Base-by-base conservation (phyloP, 92 coral and sea anemone species). In the Palythoa caribaeorum region DNA sequence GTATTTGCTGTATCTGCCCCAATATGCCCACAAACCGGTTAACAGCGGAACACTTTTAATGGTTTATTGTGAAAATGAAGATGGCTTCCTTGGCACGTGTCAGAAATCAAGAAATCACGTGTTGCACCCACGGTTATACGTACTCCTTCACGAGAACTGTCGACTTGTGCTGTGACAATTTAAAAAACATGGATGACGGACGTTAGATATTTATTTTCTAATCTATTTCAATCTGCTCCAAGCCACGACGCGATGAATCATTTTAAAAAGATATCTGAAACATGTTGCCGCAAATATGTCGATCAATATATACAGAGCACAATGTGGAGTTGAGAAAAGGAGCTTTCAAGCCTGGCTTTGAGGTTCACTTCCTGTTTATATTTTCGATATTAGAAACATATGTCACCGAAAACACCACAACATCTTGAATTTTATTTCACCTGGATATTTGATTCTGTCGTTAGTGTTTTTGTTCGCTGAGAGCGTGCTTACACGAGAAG, bases 351-450 rank as follows among this genome's bases (percentile, higher is more conserved):
- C 28, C 2, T 75, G 59, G 14, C 54, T 74, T 74, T 78, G 40
- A 16, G 54, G 21, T 1, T 20, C 52, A 79, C 35, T 79, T 79
- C 84, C 84, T 57, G 84, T 57, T 55, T 79, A 12, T 38, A 10
- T 16, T 51, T 53, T 77, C 15, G 9, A 59, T 53, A 53, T 37
- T 16, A 59, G 16, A 57, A 28, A 76, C 84, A 19, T n/a, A 38
- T 59, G 54, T 63, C 20, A 10, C 54, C n/a, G 10, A 19, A 9
- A 38, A 5, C 84, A 20, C 54, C 51, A 16, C 36, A 44, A 16
- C 37, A 19, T 8, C 16, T 39, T 21, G 37, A 80, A 13, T 80
- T 48, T 65, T 65, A 17, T 21, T 0, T 65, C 7, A 52, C 6
- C 60, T 19, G 1, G 36, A 7, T 48, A 21, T 66, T 59, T 81